Evolutionary conservation across 1,140 invertebrate species (phyloP).

Genomic region (Plectrocnemia conspersa): DNA sequence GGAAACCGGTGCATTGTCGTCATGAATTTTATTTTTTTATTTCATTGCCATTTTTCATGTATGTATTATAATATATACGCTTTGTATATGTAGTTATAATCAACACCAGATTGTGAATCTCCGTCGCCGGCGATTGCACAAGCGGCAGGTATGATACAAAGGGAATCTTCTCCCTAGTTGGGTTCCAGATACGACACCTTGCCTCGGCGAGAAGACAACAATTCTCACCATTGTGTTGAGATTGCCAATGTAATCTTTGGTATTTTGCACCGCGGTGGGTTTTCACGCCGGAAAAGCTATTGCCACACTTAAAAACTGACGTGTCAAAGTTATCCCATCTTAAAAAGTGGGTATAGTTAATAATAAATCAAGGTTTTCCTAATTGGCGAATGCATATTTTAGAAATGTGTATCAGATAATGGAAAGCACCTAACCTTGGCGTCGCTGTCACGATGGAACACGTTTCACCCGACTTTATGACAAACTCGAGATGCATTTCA

Average conservation of each 20-base stretch:
- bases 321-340: too few species aligned
- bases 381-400: background rate
- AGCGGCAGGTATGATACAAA: slow-evolving; percentile 9
- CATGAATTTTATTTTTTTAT: too few species aligned
- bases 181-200: slow-evolving; percentile 8
- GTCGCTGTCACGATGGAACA: slow-evolving; percentile 12
- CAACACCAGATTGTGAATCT: slow-evolving; percentile 9
- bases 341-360: too few species aligned
- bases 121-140: background rate
- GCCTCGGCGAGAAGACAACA: slow-evolving; percentile 4
- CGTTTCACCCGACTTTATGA: slow-evolving; percentile 27
- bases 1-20: too few species aligned
- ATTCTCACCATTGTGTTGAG: slow-evolving; percentile 20
- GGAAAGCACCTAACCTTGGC: background rate
- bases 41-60: too few species aligned
- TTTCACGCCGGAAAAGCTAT: slow-evolving; percentile 15
- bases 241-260: background rate
- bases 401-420: background rate
- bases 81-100: too few species aligned
- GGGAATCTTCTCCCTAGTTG: slow-evolving; percentile 19
- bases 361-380: too few species aligned
- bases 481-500: slow-evolving; percentile 28
- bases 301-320: background rate
- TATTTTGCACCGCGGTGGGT: slow-evolving; percentile 19
- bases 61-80: too few species aligned